phyloP scores from a whole-genome alignment of 2,113 vertebrate genomes.

The Anthoscopus minutus region DNA sequence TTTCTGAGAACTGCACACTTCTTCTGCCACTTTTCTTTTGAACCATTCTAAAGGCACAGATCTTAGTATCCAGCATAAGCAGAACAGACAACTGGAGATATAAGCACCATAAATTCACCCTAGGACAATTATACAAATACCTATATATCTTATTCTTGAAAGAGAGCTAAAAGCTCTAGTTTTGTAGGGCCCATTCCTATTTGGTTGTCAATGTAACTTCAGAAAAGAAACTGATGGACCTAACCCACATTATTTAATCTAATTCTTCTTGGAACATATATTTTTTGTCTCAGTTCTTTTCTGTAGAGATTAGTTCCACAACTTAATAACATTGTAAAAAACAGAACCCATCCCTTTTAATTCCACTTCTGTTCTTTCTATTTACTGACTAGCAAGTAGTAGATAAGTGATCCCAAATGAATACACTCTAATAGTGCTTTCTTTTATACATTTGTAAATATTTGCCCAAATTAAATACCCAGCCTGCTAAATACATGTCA shows the following conservation, averaged over 20 bases:
- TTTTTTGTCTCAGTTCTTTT: background rate
- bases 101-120: background rate
- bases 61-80: background rate
- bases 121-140: background rate
- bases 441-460: background rate
- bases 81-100: background rate
- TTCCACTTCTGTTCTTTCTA: background rate
- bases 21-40: background rate
- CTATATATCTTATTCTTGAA: background rate
- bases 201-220: background rate
- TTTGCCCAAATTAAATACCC: background rate
- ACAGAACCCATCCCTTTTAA: background rate
- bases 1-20: rapidly evolving
- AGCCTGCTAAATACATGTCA: background rate
- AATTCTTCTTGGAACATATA: background rate
- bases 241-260: background rate
- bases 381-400: background rate
- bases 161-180: background rate
- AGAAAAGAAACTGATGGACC: background rate
- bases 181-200: background rate
- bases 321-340: background rate
- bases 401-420: background rate
- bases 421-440: background rate
- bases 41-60: background rate
- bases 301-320: background rate